Evolutionary conservation across 2,888 invertebrate genomes (phyloP), one percentile per base, ranked within the genome.

Genomic region (Diogma glabrata): DNA sequence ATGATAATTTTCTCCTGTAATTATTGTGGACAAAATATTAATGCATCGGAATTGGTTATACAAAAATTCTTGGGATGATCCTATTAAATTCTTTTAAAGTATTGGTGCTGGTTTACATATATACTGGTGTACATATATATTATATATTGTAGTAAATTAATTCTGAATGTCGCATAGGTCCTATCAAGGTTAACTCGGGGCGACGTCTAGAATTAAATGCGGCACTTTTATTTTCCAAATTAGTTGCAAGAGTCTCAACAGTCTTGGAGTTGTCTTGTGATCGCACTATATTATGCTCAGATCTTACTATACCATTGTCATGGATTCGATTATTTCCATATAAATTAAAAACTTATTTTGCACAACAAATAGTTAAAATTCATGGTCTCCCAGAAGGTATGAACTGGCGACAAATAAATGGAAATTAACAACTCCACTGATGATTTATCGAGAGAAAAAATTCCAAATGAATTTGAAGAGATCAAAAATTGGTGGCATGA

Each of bases 191-290:
- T 3, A 50, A 51, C 6, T 57, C 53, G 5, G 56, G 62, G 12
- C 60, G 60, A 1, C 56, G 60, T 4, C 43, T 61, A 3, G 63
- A 63, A 40, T 51, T 62, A 2, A 61, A 59, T 38, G 61, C 55
- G 2, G 60, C 59, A 1, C 48, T 60, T 20, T 17, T 60, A 28
- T 57, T 56, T 38, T 50, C 58, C 36, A 52, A 56, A 45, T 51
- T 62, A 14, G 55, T 51, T 26, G 23, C 19, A 4, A 59, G 57
- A 30, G 46, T 59, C 16, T 47, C 47, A 9, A 4, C 50, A n/a
- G 55, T 58, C 7, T 36, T 57, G 8, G 17, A 51, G 1, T 45
- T 50, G 2, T 47, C 49, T 4, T 57, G 59, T 23, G 20, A 52
- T 16, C 49, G 55, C 3, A 51, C 56, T 14, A 40, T 54, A 3